phyloP scores from a whole-genome alignment of 1,140 invertebrate genomes.

The Achatina immaculata region DNA sequence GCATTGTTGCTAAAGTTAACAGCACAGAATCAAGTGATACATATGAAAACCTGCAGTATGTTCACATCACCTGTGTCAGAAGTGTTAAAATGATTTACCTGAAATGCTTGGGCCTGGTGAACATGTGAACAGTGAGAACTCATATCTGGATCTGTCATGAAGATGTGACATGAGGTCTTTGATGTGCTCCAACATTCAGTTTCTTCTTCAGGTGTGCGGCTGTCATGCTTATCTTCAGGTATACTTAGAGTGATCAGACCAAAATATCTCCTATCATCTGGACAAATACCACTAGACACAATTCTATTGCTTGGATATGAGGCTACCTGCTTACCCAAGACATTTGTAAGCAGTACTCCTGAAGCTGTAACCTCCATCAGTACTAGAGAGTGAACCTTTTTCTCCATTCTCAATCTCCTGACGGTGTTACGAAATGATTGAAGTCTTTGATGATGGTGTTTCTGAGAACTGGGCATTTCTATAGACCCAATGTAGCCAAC shows the following conservation, averaged over 20 bases:
- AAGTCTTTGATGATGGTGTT: slow-evolving; percentile 76
- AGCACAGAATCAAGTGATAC: too few relatives aligned
- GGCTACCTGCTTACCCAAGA: slow-evolving; percentile 76
- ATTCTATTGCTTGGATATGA: slow-evolving; percentile 88
- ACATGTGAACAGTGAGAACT: slow-evolving; percentile 72
- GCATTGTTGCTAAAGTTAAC: too few relatives aligned
- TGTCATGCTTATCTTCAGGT: slow-evolving; percentile 56
- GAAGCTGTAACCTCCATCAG: slow-evolving; percentile 86
- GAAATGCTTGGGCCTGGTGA: slow-evolving; percentile 29
- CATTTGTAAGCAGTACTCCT: slow-evolving; percentile 82
- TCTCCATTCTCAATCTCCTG: slow-evolving; percentile 87
- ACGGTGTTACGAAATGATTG: slow-evolving; percentile 85
- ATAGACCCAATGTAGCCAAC: slow-evolving; percentile 96
- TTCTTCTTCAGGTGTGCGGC: slow-evolving; percentile 54
- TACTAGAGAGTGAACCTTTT: slow-evolving; percentile 87
- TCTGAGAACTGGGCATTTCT: slow-evolving; percentile 90
- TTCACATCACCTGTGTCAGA: not conserved
- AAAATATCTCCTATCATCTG: slow-evolving; percentile 90
- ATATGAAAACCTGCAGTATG: too few relatives aligned
- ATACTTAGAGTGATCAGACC: slow-evolving; percentile 87
- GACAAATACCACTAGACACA: slow-evolving; percentile 89
- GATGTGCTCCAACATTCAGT: slow-evolving; percentile 63
- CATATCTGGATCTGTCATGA: slow-evolving; percentile 89
- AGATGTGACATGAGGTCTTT: slow-evolving; percentile 94
- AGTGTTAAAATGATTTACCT: slow-evolving; percentile 5